phyloP scores from a whole-genome alignment of 2,113 vertebrate genomes.

The Actenoides lindsayi region DNA sequence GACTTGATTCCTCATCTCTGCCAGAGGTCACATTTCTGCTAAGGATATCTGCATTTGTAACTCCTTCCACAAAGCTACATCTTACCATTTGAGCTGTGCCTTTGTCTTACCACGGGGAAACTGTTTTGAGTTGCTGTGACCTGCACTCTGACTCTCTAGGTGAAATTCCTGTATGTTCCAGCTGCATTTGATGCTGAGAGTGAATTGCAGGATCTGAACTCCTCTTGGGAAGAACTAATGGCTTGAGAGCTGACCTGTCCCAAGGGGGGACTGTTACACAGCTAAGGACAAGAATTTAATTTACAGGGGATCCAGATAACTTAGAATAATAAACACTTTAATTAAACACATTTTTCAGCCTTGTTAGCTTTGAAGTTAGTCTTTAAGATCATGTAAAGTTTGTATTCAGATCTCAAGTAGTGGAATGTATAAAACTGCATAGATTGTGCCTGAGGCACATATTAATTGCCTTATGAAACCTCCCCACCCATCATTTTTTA shows the following conservation, averaged over 20 bases:
- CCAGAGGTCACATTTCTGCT: not conserved
- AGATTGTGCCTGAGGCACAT: not conserved
- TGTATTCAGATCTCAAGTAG: not conserved
- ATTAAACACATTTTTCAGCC: not conserved
- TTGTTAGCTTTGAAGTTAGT: not conserved
- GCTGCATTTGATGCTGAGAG: not conserved
- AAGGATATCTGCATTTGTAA: not conserved
- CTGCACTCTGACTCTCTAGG: not conserved
- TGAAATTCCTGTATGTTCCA: not conserved
- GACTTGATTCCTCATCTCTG: not conserved
- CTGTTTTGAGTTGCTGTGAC: not conserved
- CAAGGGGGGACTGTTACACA: not conserved
- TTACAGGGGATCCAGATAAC: not conserved
- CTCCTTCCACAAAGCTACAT: not conserved
- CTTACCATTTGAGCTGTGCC: not conserved
- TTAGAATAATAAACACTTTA: not conserved
- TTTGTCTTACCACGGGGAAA: not conserved
- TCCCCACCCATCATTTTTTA: constrained; percentile 25
- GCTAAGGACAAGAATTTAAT: not conserved
- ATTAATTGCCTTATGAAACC: constrained; percentile 43
- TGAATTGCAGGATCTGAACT: not conserved
- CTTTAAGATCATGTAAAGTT: not conserved
- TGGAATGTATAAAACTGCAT: not conserved
- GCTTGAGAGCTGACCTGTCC: not conserved
- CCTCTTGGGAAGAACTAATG: not conserved